Evolutionary conservation across 2,113 vertebrate genomes (phyloP), one percentile per base, ranked within the genome.

Genomic region (Erinaceus europaeus): DNA sequence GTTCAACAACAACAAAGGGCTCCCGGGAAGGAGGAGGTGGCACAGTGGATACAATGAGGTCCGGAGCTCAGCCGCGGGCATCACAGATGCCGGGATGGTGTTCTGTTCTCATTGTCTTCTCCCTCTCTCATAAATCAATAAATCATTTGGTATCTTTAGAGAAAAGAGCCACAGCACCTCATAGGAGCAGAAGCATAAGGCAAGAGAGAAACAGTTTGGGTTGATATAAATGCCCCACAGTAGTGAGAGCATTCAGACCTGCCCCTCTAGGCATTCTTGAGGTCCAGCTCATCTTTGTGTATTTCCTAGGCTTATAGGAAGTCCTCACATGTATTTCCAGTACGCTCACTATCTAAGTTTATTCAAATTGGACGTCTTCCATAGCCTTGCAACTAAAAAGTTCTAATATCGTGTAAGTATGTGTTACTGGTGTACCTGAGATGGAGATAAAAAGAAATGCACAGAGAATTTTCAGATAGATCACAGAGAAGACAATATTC

Each of bases 391-490:
- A 59, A 6, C 7, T 57, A 57, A 20, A 64, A 73, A n/a, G n/a
- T n/a, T n/a, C n/a, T n/a, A n/a, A n/a, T n/a, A n/a, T n/a, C n/a
- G n/a, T n/a, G n/a, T n/a, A n/a, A n/a, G 50, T 75, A 87, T 18
- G 32, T 44, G 20, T 72, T 62, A 75, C n/a, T 67, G 69, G 48
- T 73, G 11, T 83, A 9, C 14, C 75, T 85, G 18, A 62, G 57
- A 87, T 78, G 65, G 78, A 88, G 20, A 61, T 11, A 18, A 74
- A 59, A 86, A 46, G 21, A 52, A 82, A 83, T 76, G 44, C 23
- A 46, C 13, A 34, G 36, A n/a, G 89, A 77, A 23, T 5, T 36
- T 90, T 89, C 32, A 77, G 40, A 73, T 62, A 57, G 46, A 11
- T 34, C 42, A 34, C 42, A 13, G 42, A 40, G 53, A 64, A 53